Conservation (phyloP, 2,113 vertebrate species). For the Crotalus helleri region DNA sequence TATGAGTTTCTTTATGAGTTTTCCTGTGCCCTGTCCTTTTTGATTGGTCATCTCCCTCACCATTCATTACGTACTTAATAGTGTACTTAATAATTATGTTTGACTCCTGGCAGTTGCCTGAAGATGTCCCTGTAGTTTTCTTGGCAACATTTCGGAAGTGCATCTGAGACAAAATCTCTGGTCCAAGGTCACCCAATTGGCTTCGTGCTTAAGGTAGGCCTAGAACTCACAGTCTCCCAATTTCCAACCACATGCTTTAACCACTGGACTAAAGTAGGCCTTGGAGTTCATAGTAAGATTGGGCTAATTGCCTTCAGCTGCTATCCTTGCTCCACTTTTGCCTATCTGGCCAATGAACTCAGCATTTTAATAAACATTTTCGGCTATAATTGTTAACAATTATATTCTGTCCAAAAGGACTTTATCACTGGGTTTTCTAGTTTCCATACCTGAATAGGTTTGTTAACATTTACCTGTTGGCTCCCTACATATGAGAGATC, state of each 20-base stretch:
- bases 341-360: background rate
- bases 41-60: background rate
- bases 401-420: background rate
- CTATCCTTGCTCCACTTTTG: background rate
- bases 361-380: background rate
- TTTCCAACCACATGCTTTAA: background rate
- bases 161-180: background rate
- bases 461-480: background rate
- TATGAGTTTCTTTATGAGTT: background rate
- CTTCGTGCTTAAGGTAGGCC: background rate
- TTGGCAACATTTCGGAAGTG: background rate
- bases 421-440: background rate
- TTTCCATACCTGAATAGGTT: background rate
- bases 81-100: background rate
- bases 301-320: background rate
- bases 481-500: background rate
- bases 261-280: background rate
- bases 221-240: background rate
- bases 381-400: background rate
- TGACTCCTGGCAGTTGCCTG: background rate
- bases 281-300: background rate
- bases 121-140: background rate
- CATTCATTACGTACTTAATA: background rate
- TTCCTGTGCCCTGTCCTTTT: background rate
- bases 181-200: background rate